phyloP scores from a whole-genome alignment of 2,113 vertebrate genomes.

The Bucco capensis region DNA sequence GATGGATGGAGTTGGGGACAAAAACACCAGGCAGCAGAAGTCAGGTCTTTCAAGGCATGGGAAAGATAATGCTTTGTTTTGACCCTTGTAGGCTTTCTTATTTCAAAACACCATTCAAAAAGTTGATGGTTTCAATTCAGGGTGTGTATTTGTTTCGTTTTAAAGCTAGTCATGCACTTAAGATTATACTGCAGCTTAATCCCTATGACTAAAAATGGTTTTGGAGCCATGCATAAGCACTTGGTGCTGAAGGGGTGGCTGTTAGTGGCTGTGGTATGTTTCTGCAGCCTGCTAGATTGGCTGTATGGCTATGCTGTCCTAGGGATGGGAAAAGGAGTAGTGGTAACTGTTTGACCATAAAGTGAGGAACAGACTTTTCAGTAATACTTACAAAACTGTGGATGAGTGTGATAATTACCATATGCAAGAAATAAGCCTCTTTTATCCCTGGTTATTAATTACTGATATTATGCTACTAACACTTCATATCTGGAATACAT shows the following conservation, averaged over 20 bases:
- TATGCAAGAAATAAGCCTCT: background rate
- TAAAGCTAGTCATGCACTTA: background rate
- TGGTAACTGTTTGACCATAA: background rate
- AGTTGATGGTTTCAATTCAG: background rate
- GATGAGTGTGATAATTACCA: accelerated
- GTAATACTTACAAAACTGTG: background rate
- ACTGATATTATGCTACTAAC: background rate
- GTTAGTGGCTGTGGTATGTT: background rate
- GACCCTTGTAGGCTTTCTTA: background rate
- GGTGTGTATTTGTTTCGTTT: background rate
- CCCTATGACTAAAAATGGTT: background rate
- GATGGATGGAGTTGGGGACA: no score
- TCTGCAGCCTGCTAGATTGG: background rate
- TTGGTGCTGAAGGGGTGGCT: background rate
- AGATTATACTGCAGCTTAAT: background rate
- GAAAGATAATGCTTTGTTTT: background rate
- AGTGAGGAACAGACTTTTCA: background rate
- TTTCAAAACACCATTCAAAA: background rate
- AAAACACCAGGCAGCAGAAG: background rate
- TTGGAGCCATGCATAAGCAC: background rate
- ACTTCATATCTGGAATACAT: background rate
- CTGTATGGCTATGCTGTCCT: background rate
- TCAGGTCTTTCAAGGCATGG: background rate
- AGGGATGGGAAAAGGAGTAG: background rate
- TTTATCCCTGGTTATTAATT: background rate